A percentile compares a stretch with the other conserved stretches of the same genome.
phyloP scores from a whole-genome alignment of 2,888 invertebrate species.

The Patella pellucida region DNA sequence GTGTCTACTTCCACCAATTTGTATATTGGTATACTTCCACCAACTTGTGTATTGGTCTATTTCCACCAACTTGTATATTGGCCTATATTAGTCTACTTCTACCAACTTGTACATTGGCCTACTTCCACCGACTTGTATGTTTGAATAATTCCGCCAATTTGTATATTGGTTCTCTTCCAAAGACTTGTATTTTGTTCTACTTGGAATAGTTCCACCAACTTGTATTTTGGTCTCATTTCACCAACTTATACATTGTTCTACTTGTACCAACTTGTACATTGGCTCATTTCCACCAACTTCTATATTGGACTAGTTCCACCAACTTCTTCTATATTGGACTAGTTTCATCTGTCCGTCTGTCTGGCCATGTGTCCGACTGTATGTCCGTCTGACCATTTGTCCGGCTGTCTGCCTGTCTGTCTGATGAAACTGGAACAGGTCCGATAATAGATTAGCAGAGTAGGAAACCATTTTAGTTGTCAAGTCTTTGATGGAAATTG shows the following conservation, averaged over 20 bases:
- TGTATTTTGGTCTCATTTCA: neutral
- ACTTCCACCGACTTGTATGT: neutral
- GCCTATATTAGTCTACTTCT: constrained; percentile 17
- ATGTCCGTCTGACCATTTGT: neutral
- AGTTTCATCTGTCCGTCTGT: neutral
- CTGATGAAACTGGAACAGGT: too few relatives aligned
- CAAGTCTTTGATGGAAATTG: too few relatives aligned
- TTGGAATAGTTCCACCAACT: neutral
- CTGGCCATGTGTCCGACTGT: too few relatives aligned
- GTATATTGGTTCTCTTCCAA: neutral
- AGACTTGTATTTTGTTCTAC: neutral
- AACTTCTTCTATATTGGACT: neutral
- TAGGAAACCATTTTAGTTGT: too few relatives aligned
- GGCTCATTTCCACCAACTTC: constrained; percentile 13
- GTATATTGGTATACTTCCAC: neutral
- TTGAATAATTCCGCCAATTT: too few relatives aligned
- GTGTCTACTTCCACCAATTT: neutral
- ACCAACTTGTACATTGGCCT: neutral
- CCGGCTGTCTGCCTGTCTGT: neutral
- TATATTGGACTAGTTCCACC: constrained; percentile 11
- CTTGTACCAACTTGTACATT: constrained; percentile 12
- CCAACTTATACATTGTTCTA: neutral
- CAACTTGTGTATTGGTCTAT: constrained; percentile 10
- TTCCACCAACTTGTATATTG: constrained; percentile 15
- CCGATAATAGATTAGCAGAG: too few relatives aligned